Evolutionary conservation across 2,888 invertebrate species (phyloP).

Genomic region (Cryptocephalus primarius): DNA sequence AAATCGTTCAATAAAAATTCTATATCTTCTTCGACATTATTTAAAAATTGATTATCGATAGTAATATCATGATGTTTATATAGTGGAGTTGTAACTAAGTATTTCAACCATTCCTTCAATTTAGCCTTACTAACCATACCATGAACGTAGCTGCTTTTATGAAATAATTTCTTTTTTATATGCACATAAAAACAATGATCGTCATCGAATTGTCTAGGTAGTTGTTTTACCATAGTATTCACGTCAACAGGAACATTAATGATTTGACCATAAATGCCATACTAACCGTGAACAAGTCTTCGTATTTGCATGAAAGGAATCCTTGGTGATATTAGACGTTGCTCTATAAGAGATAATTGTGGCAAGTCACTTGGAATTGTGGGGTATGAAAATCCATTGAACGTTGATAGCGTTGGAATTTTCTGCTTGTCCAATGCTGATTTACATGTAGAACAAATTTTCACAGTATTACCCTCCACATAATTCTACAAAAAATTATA

Average conservation of each 20-base stretch:
- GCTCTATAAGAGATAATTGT: background rate
- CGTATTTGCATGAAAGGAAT: background rate
- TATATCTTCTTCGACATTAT: background rate
- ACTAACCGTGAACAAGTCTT: background rate
- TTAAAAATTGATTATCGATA: background rate
- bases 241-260: background rate
- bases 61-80: background rate
- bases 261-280: background rate
- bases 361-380: background rate
- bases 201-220: background rate
- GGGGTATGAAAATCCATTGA: background rate
- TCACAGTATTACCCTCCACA: background rate
- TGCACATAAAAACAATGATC: constrained; percentile 1
- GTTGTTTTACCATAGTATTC: background rate
- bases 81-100: background rate
- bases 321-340: background rate
- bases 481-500: no score
- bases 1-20: background rate
- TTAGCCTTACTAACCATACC: background rate
- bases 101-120: background rate
- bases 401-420: background rate
- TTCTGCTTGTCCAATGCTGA: background rate
- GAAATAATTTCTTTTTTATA: background rate
- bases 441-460: background rate
- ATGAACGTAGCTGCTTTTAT: background rate